Percentiles rank a stretch among this genome's conserved stretches.
These are phyloP conservation scores for Trochalopteron elliotii DNA, from an alignment of 2,113 vertebrate genomes.

Conservation along the genomic window DNA sequence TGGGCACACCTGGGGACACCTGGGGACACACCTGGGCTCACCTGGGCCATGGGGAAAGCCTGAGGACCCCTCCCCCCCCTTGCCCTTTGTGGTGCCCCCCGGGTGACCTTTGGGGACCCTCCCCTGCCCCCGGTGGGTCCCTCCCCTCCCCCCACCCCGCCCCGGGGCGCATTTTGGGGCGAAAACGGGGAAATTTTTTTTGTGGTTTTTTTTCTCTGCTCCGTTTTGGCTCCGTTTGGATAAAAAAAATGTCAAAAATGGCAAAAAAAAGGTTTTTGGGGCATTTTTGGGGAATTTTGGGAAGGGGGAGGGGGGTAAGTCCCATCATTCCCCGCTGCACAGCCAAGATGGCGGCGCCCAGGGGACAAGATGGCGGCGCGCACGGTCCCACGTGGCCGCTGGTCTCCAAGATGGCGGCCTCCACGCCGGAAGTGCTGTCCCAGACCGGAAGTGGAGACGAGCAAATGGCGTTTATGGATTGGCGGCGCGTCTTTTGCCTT, in stretches of 20 bases:
- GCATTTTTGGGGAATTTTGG: background rate
- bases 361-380: background rate
- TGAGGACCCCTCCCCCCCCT: too few species aligned
- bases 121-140: too few species aligned
- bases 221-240: background rate
- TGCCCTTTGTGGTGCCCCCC: background rate
- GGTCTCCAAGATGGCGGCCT: background rate
- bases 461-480: accelerated
- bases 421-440: accelerated
- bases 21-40: too few species aligned
- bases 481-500: accelerated
- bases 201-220: background rate
- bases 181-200: background rate
- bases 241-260: background rate
- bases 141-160: too few species aligned
- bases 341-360: too few species aligned
- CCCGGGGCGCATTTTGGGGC: background rate
- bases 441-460: accelerated
- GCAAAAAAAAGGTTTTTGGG: too few species aligned
- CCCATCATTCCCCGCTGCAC: background rate
- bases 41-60: background rate
- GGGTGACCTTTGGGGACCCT: background rate
- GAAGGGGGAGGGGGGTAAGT: too few species aligned
- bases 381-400: accelerated
- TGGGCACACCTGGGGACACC: too few species aligned